These are phyloP conservation scores for Brachyhypopomus gauderio DNA, from an alignment of 2,113 vertebrate genomes.

Conservation along the genomic window DNA sequence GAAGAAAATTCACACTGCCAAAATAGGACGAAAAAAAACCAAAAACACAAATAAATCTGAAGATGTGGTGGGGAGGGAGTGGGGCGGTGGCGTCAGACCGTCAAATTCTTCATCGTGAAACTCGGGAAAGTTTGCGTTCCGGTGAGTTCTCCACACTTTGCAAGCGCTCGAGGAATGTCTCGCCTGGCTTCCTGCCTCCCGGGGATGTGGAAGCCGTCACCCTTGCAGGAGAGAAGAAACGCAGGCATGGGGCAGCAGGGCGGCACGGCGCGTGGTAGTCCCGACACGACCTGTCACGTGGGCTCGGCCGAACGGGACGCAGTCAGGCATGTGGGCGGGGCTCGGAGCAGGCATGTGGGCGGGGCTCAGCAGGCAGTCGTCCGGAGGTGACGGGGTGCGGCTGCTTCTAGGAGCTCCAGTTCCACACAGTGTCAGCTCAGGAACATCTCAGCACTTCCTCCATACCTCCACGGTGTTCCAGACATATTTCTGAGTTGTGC, in stretches of 20 bases:
- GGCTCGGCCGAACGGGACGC: no score
- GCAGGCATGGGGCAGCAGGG: no score
- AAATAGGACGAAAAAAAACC: neutral
- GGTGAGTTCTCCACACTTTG: conserved; percentile 10
- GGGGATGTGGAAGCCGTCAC: conserved; percentile 16
- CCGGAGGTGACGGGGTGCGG: no score
- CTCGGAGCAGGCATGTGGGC: no score
- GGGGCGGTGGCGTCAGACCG: neutral
- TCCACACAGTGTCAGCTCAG: no score
- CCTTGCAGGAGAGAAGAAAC: conserved; percentile 16
- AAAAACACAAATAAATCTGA: no score
- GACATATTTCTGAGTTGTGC: no score
- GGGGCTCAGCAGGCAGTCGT: no score
- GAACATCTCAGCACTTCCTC: no score
- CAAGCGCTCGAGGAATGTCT: neutral
- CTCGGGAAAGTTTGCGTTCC: conserved; percentile 19
- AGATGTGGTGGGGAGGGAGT: neutral
- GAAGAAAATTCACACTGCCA: conserved; percentile 14
- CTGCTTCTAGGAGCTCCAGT: no score
- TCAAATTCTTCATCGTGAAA: neutral
- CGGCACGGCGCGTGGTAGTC: neutral
- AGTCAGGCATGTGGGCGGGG: no score
- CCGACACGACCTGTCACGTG: neutral
- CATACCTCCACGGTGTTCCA: no score
- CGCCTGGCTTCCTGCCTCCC: neutral